phyloP scores from a whole-genome alignment of 2,888 invertebrate genomes.

The Tromatobia lineatoria region DNA sequence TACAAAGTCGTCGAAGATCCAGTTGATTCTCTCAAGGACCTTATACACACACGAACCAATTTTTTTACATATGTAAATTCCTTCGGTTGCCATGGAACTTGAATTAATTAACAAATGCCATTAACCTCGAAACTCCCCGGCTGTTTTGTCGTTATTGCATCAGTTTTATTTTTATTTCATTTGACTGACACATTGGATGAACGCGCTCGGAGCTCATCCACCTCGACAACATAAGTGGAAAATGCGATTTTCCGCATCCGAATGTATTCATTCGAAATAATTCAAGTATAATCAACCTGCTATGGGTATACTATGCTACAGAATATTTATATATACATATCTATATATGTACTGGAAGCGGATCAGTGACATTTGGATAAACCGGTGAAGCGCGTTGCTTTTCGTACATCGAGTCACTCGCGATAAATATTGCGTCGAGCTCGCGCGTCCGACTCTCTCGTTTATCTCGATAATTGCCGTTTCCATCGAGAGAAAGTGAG shows the following conservation, averaged over 20 bases:
- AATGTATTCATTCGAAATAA: slow-evolving; percentile 51
- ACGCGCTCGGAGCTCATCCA: slow-evolving; percentile 2
- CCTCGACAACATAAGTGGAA: slow-evolving; percentile 28
- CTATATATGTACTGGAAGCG: neutral
- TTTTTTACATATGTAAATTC: slow-evolving; percentile 55
- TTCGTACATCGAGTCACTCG: slow-evolving; percentile 47
- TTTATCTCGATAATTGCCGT: slow-evolving; percentile 81
- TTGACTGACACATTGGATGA: slow-evolving; percentile 14
- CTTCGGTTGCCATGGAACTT: slow-evolving; percentile 39
- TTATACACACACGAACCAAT: slow-evolving; percentile 24
- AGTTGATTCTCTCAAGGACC: slow-evolving; percentile 43
- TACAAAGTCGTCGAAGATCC: slow-evolving; percentile 43
- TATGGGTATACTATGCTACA: neutral
- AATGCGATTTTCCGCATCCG: slow-evolving; percentile 29
- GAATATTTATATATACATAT: too few relatives aligned
- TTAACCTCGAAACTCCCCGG: slow-evolving; percentile 35
- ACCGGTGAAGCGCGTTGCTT: slow-evolving; percentile 45
- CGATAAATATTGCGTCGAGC: slow-evolving; percentile 52
- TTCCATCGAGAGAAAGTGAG: slow-evolving; percentile 73
- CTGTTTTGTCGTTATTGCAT: slow-evolving; percentile 16
- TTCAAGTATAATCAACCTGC: slow-evolving; percentile 47
- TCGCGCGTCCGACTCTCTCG: slow-evolving; percentile 49
- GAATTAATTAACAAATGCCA: slow-evolving; percentile 41
- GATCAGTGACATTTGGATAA: slow-evolving; percentile 57
- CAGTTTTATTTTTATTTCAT: slow-evolving; percentile 23